Percentiles rank a stretch among this genome's conserved stretches.
Conservation (phyloP, 2,113 vertebrate species). For the Hippocampus comes region DNA sequence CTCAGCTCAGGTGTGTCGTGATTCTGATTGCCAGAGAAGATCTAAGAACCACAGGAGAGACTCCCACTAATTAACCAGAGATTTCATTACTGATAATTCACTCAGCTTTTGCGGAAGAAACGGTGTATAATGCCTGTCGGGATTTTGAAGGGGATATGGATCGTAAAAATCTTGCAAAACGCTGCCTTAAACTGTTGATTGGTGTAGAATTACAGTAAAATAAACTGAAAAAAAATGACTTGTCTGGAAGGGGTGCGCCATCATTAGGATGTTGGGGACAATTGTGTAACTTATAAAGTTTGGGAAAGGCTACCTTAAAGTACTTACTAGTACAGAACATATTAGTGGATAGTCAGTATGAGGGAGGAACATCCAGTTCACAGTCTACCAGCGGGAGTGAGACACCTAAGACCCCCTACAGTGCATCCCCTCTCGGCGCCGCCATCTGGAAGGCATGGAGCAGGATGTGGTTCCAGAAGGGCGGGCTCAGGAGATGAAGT, state of each 20-base stretch:
- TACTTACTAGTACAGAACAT: background rate
- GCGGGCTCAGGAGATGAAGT: slow-evolving; percentile 23
- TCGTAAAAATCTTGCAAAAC: background rate
- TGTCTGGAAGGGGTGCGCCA: no score
- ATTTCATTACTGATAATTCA: background rate
- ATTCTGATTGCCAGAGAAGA: slow-evolving; percentile 91
- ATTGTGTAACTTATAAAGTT: background rate
- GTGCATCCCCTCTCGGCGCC: background rate
- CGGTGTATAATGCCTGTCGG: background rate
- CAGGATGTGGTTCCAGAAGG: slow-evolving; percentile 39
- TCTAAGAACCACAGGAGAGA: slow-evolving; percentile 58
- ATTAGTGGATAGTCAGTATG: slow-evolving; percentile 2
- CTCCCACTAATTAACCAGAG: background rate
- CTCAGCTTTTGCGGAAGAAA: background rate
- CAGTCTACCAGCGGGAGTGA: slow-evolving; percentile 42
- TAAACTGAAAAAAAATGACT: no score
- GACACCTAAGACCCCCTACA: slow-evolving; percentile 16
- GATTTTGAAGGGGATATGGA: background rate
- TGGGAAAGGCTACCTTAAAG: background rate
- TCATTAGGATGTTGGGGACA: no score
- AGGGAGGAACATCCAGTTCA: slow-evolving; percentile 16
- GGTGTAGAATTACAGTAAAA: no score
- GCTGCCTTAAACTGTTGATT: background rate
- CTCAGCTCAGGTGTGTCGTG: slow-evolving; percentile 91
- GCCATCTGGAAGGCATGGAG: slow-evolving; percentile 52